Conservation (phyloP, 2,113 vertebrate species). For the Daphoenositta chrysoptera region DNA sequence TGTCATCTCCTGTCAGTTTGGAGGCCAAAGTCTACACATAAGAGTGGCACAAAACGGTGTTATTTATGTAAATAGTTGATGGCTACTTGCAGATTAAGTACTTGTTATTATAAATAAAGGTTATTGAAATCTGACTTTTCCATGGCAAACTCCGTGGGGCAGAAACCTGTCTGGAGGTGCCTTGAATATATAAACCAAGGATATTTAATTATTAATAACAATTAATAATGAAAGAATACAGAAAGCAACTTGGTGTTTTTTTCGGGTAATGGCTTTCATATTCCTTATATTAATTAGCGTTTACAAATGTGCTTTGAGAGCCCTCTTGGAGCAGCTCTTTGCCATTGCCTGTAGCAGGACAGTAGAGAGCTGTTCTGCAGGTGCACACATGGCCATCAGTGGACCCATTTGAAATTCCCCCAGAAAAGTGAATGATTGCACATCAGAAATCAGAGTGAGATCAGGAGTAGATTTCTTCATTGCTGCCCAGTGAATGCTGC, state of each 20-base stretch:
- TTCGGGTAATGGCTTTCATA: neutral
- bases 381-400: neutral
- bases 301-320: neutral
- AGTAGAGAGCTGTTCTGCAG: neutral
- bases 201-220: constrained; percentile 31
- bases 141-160: neutral
- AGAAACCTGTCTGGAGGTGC: neutral
- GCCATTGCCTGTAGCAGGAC: neutral
- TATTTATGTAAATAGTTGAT: neutral
- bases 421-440: neutral
- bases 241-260: neutral
- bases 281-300: constrained; percentile 12
- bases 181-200: neutral
- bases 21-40: neutral
- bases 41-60: neutral
- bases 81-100: neutral
- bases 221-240: constrained; percentile 35
- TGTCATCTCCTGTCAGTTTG: neutral
- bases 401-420: neutral
- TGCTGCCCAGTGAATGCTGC: neutral
- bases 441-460: neutral
- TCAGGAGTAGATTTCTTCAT: neutral
- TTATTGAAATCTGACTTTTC: constrained; percentile 9
- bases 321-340: neutral
- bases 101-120: constrained; percentile 1